Conservation (phyloP, 2,888 invertebrate genomes). For the Lasioglossum leucozonium region DNA sequence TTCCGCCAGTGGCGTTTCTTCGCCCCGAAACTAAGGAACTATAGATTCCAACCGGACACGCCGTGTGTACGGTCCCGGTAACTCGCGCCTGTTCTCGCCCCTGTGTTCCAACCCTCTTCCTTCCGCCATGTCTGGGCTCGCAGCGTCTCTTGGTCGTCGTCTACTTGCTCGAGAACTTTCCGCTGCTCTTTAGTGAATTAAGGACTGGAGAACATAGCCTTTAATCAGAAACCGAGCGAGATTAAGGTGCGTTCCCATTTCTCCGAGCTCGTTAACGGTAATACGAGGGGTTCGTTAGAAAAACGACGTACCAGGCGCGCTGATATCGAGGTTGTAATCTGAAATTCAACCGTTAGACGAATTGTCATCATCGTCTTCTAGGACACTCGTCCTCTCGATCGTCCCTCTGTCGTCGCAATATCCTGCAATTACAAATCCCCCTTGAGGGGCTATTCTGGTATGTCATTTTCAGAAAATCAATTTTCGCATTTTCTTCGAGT, state of each 20-base stretch:
- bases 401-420: neutral
- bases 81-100: slow-evolving; percentile 46
- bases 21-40: slow-evolving; percentile 19
- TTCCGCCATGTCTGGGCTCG: slow-evolving; percentile 36
- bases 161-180: slow-evolving; percentile 57
- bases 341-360: slow-evolving; percentile 55
- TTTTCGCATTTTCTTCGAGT: too few relatives aligned
- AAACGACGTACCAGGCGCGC: slow-evolving; percentile 39
- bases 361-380: neutral
- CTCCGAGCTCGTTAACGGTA: slow-evolving; percentile 60
- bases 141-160: slow-evolving; percentile 44
- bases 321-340: slow-evolving; percentile 53
- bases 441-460: neutral
- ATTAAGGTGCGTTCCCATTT: slow-evolving; percentile 65
- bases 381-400: neutral
- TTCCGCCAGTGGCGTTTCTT: neutral
- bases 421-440: neutral
- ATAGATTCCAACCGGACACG: slow-evolving; percentile 31
- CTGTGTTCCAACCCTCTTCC: neutral
- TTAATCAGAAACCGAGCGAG: slow-evolving; percentile 64
- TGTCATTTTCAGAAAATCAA: too few relatives aligned
- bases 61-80: slow-evolving; percentile 34
- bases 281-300: slow-evolving; percentile 60
- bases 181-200: slow-evolving; percentile 62
- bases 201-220: slow-evolving; percentile 58